Conservation (phyloP, 2,888 invertebrate species). For the Brachyopa scutellaris region DNA sequence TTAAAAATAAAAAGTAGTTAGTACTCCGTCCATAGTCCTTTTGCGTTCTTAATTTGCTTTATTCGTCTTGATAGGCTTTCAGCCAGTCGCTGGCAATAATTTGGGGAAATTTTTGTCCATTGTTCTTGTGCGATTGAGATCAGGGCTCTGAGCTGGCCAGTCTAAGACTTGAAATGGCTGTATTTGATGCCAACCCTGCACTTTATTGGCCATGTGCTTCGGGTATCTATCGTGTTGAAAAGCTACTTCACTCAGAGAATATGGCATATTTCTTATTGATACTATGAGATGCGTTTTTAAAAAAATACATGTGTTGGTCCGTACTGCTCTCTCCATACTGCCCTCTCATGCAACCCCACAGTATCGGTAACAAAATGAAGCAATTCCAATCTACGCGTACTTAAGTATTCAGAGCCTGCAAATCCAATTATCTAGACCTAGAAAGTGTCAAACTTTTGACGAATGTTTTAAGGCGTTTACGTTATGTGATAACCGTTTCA, state of each 20-base stretch:
- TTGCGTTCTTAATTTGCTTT: neutral
- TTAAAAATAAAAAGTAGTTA: neutral
- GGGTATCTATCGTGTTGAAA: slow-evolving; percentile 24
- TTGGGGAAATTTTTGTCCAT: neutral
- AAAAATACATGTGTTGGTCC: no score
- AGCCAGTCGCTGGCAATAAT: neutral
- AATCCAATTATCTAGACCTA: no score
- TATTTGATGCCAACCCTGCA: neutral
- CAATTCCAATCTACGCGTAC: no score
- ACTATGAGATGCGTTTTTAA: neutral
- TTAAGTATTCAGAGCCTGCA: no score
- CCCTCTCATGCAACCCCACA: neutral
- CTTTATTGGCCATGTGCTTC: slow-evolving; percentile 16
- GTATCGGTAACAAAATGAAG: no score
- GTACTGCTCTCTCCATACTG: no score
- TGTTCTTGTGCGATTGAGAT: neutral
- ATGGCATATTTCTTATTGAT: neutral
- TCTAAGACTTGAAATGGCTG: slow-evolving; percentile 1
- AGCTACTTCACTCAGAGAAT: slow-evolving; percentile 3
- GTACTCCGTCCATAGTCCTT: neutral
- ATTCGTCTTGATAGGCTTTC: neutral
- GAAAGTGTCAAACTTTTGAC: no score
- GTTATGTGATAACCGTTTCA: no score
- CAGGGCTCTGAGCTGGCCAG: slow-evolving; percentile 16
- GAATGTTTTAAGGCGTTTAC: no score